Conservation (phyloP, 2,113 vertebrate species). For the Caretta caretta region DNA sequence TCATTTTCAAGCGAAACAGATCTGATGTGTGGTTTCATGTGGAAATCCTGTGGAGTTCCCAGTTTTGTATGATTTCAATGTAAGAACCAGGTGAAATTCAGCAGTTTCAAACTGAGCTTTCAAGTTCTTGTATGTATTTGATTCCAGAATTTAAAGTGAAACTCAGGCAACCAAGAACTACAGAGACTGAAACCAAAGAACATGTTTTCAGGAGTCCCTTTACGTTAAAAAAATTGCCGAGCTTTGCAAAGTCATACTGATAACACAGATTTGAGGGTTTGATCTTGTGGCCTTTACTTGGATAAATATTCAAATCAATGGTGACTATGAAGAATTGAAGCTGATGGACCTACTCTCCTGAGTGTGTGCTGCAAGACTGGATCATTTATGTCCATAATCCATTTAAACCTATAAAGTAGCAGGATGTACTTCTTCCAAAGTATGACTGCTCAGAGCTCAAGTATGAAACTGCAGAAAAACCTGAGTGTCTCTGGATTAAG, state of each 20-base stretch:
- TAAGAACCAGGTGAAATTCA: neutral
- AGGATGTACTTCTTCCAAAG: neutral
- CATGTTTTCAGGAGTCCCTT: neutral
- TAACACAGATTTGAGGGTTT: neutral
- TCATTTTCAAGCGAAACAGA: neutral
- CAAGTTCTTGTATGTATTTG: neutral
- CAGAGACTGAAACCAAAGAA: neutral
- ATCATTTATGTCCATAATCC: neutral
- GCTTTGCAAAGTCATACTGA: neutral
- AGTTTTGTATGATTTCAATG: neutral
- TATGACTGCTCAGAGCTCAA: no score
- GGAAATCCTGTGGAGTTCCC: neutral
- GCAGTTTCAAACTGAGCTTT: neutral
- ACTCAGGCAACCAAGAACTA: neutral
- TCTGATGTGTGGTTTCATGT: neutral
- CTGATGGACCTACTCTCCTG: no score
- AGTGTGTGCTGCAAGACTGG: neutral
- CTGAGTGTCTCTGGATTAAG: no score
- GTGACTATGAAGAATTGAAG: neutral
- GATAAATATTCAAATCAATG: neutral
- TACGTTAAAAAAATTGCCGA: neutral
- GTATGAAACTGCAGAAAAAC: no score
- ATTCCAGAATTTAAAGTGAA: slow-evolving; percentile 7
- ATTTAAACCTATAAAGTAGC: neutral
- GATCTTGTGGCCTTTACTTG: neutral